Conservation (phyloP, 2,797 vertebrate genomes). For the Pangasius macronema region DNA sequence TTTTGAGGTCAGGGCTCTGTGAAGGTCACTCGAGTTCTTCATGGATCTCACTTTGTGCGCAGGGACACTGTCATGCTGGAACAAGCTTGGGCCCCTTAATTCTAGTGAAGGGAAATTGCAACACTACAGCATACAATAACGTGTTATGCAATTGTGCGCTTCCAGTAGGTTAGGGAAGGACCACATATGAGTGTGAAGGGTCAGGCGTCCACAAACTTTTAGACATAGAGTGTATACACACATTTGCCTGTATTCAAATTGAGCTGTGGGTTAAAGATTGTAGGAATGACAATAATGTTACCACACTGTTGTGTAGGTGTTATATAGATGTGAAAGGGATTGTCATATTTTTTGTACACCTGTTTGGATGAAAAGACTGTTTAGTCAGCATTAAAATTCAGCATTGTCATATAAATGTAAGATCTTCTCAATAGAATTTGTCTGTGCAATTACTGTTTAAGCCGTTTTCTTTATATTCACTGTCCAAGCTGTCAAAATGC, state of each 20-base stretch:
- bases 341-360: background rate
- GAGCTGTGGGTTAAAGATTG: background rate
- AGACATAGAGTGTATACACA: background rate
- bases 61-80: background rate
- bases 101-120: background rate
- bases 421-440: background rate
- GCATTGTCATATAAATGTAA: background rate
- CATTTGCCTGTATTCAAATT: background rate
- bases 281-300: background rate
- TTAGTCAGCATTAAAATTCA: background rate
- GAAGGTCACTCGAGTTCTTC: background rate
- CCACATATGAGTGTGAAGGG: background rate
- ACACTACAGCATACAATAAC: background rate
- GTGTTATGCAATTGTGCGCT: background rate
- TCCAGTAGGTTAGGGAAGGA: background rate
- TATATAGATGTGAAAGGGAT: background rate
- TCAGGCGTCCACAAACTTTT: background rate
- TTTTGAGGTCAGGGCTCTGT: background rate
- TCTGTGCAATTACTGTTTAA: constrained; percentile 27
- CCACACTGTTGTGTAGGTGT: background rate
- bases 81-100: background rate
- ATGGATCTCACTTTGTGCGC: background rate
- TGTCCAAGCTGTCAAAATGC: constrained; percentile 49
- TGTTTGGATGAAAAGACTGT: background rate
- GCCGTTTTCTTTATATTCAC: constrained; percentile 32